These are phyloP conservation scores for Hypotaenidia philippensis DNA, from an alignment of 2,797 vertebrate species.

Conservation along the genomic window DNA sequence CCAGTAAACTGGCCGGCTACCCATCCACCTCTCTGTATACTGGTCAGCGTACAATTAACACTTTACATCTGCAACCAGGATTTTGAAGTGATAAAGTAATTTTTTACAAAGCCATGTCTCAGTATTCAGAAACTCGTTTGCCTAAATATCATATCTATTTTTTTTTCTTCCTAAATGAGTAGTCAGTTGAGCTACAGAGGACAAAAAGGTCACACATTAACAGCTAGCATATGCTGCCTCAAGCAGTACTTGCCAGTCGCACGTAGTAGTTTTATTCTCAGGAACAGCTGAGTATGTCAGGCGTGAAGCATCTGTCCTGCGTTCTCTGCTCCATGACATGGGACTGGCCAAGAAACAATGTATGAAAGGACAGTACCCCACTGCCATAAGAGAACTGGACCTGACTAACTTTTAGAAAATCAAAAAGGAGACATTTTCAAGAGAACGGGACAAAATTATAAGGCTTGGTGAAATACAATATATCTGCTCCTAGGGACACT, in stretches of 20 bases:
- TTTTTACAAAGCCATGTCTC: background rate
- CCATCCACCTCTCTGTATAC: background rate
- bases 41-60: background rate
- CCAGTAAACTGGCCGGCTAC: background rate
- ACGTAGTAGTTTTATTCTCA: constrained; percentile 62
- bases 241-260: constrained; percentile 41
- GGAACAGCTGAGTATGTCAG: constrained; percentile 72
- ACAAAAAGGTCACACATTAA: constrained; percentile 60
- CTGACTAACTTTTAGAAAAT: background rate
- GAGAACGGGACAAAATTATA: background rate
- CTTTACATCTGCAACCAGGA: background rate
- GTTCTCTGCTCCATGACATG: constrained; percentile 46
- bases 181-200: constrained; percentile 9
- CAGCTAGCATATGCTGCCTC: constrained; percentile 39
- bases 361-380: background rate
- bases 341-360: constrained; percentile 17
- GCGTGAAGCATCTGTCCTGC: constrained; percentile 74
- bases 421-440: background rate
- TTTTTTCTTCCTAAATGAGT: background rate
- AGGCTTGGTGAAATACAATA: background rate
- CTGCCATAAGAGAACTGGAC: background rate
- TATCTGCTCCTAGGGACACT: background rate
- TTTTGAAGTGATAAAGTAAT: background rate
- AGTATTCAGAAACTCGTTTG: background rate
- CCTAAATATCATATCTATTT: background rate